Conservation (phyloP, 2,888 invertebrate genomes). For the Lasioglossum lativentre region DNA sequence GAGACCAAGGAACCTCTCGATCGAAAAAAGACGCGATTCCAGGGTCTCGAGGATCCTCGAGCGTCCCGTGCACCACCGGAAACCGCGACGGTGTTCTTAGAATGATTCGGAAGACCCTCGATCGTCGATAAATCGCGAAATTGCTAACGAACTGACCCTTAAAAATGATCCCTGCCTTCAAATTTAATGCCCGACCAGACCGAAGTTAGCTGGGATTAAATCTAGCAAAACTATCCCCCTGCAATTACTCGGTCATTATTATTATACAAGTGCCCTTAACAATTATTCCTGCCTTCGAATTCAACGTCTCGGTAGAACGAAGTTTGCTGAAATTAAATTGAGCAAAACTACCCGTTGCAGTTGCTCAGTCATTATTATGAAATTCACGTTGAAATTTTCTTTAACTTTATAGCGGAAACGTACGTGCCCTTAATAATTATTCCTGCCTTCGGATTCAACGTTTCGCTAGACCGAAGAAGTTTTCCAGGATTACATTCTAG, state of each 20-base stretch:
- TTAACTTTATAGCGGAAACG: no score
- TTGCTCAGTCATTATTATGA: no score
- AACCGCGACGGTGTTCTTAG: not conserved
- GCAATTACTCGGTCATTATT: not conserved
- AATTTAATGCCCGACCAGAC: not conserved
- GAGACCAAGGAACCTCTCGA: slow-evolving; percentile 59
- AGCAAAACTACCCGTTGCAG: no score
- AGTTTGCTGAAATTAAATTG: no score
- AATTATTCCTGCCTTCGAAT: not conserved
- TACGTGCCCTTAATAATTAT: no score
- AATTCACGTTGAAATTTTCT: no score
- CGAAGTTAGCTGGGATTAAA: not conserved
- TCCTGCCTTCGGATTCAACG: not conserved
- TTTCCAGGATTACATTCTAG: no score
- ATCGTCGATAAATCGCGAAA: not conserved
- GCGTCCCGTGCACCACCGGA: not conserved
- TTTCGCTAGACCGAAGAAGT: no score
- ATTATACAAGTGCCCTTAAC: not conserved
- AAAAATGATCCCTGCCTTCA: not conserved
- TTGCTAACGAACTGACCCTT: not conserved
- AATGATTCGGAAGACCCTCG: not conserved
- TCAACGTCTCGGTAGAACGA: no score
- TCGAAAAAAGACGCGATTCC: slow-evolving; percentile 41
- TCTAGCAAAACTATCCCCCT: not conserved
- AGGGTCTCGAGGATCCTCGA: slow-evolving; percentile 1